These are phyloP conservation scores for Coendou prehensilis DNA, from an alignment of 2,797 vertebrate species.

Conservation along the genomic window DNA sequence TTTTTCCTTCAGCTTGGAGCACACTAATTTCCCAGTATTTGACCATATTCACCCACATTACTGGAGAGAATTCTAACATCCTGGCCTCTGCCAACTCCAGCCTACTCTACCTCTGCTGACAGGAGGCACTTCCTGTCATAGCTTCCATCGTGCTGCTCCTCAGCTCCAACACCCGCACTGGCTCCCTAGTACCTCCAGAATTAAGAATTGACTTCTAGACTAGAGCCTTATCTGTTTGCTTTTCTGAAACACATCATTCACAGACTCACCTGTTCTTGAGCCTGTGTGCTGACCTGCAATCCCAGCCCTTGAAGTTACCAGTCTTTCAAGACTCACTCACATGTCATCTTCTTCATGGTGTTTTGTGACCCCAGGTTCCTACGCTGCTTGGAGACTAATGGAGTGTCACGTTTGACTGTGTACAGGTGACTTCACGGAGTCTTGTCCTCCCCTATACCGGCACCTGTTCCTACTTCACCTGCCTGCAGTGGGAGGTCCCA, in stretches of 20 bases:
- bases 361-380: no score
- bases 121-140: background rate
- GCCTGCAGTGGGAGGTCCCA: background rate
- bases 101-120: background rate
- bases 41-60: background rate
- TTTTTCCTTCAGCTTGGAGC: background rate
- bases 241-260: background rate
- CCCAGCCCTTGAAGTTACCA: background rate
- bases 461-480: background rate
- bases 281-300: background rate
- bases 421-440: background rate
- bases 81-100: background rate
- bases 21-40: background rate
- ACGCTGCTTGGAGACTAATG: background rate
- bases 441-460: no score
- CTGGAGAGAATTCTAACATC: background rate
- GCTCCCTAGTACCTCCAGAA: background rate
- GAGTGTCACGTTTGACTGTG: fast-evolving
- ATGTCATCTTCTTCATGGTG: background rate
- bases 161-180: background rate
- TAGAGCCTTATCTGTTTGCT: background rate
- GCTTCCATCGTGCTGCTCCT: background rate
- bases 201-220: background rate
- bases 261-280: background rate
- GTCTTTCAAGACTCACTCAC: background rate